Evolutionary conservation across 2,888 invertebrate genomes (phyloP), one percentile per base, ranked within the genome.

Genomic region (Iselma pallidipennis): DNA sequence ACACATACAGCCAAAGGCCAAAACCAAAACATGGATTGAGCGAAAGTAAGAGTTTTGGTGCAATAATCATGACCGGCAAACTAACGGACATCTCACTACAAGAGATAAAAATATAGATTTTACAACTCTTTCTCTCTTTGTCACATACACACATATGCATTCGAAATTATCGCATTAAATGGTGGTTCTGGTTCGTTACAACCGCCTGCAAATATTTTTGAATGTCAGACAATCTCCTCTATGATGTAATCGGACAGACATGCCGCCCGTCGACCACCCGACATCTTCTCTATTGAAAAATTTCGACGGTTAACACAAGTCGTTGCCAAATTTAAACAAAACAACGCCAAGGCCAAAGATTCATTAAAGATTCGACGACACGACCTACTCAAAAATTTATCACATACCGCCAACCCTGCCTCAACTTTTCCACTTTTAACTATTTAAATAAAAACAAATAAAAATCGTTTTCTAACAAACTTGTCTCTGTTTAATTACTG

Each of bases 181-280:
- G 25, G 6, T 25, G 3, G 3, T 25, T 58, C 45, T 52, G 50
- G 14, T 33, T 42, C 23, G 29, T 45, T 56, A 52, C 61, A 33
- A 33, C 16, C 45, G 51, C 45, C 54, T 59, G 55, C 55, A 55
- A 54, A 57, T 63, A 64, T 67, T 63, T n/a, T 5, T 65, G 66
- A 68, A 68, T 67, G 66, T 65, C 66, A 68, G 65, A 58, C 59
- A 55, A 55, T 55, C 16, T 14, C 31, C 14, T 31, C 57, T 54
- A 63, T 68, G 70, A 67, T 66, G 67, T 68, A 70, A 70, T 66
- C 61, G 57, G 25, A 49, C 58, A 64, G 66, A 67, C 66, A 67
- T 65, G 69, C 59, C 42, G 57, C 23, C 21, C 21, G 14, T 1
- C 33, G 1, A n/a, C 4, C 10, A 2, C 19, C 3, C 33, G 1